phyloP scores from a whole-genome alignment of 2,888 invertebrate species.

The Pollenia labialis region DNA sequence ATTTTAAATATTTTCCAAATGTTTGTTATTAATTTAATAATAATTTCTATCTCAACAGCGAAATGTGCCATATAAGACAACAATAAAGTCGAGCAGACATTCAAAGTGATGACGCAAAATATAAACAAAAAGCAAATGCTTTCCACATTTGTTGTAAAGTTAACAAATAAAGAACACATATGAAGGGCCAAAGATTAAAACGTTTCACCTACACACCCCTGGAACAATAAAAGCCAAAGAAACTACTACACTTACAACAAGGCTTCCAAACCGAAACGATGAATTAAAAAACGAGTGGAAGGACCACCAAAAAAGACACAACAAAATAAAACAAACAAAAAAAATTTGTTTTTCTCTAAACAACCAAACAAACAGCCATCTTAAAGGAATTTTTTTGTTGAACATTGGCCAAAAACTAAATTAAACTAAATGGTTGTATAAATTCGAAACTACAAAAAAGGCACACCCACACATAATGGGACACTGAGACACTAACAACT shows the following conservation, averaged over 20 bases:
- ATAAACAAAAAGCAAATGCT: neutral
- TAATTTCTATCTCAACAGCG: conserved; percentile 13
- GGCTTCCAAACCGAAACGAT: conserved; percentile 32
- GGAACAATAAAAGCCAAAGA: conserved; percentile 20
- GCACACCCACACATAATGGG: conserved; percentile 38
- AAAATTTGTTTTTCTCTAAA: neutral
- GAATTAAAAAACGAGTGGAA: conserved; percentile 9
- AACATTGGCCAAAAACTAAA: conserved; percentile 67
- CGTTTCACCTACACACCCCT: neutral
- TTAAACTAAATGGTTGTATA: conserved; percentile 65
- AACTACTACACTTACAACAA: conserved; percentile 10
- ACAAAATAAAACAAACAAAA: conserved; percentile 23
- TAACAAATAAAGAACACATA: conserved; percentile 2
- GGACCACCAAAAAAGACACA: conserved; percentile 19
- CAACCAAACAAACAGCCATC: conserved; percentile 14
- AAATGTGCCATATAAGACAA: neutral
- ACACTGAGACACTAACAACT: conserved; percentile 14
- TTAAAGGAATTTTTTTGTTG: conserved; percentile 44
- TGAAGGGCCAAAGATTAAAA: conserved; percentile 29
- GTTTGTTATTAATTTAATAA: neutral
- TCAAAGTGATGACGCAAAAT: conserved; percentile 10
- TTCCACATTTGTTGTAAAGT: neutral
- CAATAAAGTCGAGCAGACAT: neutral
- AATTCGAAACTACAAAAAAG: conserved; percentile 5
- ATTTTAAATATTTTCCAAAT: too few relatives aligned